Evolutionary conservation across 2,888 invertebrate genomes (phyloP).

Genomic region (Netelia melanura): DNA sequence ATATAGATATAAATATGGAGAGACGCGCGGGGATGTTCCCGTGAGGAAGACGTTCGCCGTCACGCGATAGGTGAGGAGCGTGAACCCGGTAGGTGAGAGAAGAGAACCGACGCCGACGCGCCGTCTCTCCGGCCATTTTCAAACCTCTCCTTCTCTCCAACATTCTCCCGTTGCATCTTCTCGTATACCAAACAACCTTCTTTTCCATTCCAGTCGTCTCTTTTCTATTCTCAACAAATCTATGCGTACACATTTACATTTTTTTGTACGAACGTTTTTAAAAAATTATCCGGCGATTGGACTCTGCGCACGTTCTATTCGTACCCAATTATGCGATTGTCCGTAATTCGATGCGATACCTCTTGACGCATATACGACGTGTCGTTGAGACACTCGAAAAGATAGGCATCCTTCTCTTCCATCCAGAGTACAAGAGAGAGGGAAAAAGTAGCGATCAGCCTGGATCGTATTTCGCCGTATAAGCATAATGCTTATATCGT

Average conservation of each 20-base stretch:
- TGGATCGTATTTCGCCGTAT: slow-evolving; percentile 74
- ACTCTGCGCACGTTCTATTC: too few relatives aligned
- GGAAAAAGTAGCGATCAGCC: slow-evolving; percentile 52
- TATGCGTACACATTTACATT: too few relatives aligned
- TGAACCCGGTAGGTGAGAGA: slow-evolving; percentile 67
- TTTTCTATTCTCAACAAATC: too few relatives aligned
- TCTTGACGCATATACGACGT: too few relatives aligned
- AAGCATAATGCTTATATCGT: slow-evolving; percentile 52
- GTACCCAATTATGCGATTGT: too few relatives aligned
- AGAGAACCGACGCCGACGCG: slow-evolving; percentile 13
- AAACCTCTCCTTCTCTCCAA: slow-evolving; percentile 5
- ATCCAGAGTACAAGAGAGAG: slow-evolving; percentile 25
- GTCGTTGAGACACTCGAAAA: slow-evolving; percentile 41
- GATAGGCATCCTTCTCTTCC: background rate
- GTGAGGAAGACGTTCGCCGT: slow-evolving; percentile 65
- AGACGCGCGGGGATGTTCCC: slow-evolving; percentile 28
- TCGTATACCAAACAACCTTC: too few relatives aligned
- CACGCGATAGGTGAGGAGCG: slow-evolving; percentile 69
- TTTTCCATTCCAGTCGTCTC: too few relatives aligned
- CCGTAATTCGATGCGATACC: too few relatives aligned
- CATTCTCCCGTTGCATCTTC: background rate
- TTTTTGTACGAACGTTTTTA: too few relatives aligned
- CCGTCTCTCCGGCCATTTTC: slow-evolving; percentile 18
- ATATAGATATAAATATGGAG: slow-evolving; percentile 6
- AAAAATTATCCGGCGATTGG: too few relatives aligned